phyloP scores from a whole-genome alignment of 2,797 vertebrate species.

The Mormyrus hasselquistii region DNA sequence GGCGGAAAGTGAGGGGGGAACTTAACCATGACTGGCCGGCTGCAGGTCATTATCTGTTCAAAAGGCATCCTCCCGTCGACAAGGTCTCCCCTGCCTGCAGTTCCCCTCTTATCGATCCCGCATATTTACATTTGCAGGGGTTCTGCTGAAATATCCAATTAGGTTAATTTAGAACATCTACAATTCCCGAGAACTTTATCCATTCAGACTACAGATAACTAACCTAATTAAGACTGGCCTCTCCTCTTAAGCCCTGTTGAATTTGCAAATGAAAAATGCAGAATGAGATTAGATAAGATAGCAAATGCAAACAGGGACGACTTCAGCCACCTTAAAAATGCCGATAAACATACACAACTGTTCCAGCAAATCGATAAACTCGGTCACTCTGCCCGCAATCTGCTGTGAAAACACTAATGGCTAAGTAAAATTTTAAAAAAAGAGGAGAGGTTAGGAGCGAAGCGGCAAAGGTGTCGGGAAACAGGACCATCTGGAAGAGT shows the following conservation, averaged over 20 bases:
- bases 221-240: constrained; percentile 64
- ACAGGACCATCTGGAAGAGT: constrained; percentile 49
- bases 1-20: constrained; percentile 30
- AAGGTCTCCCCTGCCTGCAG: constrained; percentile 42
- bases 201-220: constrained; percentile 63
- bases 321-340: constrained; percentile 43
- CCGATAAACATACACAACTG: constrained; percentile 32
- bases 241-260: constrained; percentile 54
- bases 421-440: not conserved
- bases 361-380: constrained; percentile 38
- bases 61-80: constrained; percentile 19
- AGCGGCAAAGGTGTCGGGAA: not conserved
- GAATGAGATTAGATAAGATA: constrained; percentile 62
- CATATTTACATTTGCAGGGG: constrained; percentile 47
- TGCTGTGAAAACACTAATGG: constrained; percentile 15
- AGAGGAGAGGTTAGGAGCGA: not conserved
- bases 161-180: constrained; percentile 64
- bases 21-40: constrained; percentile 54
- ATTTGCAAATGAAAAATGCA: constrained; percentile 55
- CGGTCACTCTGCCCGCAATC: constrained; percentile 31
- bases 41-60: constrained; percentile 43
- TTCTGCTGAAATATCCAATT: constrained; percentile 64
- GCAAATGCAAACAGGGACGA: constrained; percentile 52
- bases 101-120: constrained; percentile 51
- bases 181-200: constrained; percentile 58